Conservation (phyloP, 2,888 invertebrate species). For the Chloromyia formosa region DNA sequence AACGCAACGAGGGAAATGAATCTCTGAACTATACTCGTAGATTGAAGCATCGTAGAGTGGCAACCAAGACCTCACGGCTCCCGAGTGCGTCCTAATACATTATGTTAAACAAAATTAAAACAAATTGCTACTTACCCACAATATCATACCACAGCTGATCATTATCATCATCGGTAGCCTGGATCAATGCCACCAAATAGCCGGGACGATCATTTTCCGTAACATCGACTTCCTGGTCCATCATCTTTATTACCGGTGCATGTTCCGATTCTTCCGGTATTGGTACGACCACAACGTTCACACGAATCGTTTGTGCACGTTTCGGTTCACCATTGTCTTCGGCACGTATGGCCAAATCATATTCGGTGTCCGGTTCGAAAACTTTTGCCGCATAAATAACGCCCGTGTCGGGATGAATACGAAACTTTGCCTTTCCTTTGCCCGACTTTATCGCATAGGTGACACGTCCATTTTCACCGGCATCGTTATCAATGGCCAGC, state of each 20-base stretch:
- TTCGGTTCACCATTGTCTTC: slow-evolving; percentile 81
- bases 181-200: slow-evolving; percentile 84
- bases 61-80: too few relatives aligned
- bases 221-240: slow-evolving; percentile 75
- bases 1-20: too few relatives aligned
- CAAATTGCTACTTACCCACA: slow-evolving; percentile 69
- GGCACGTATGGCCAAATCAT: slow-evolving; percentile 66
- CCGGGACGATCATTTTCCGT: slow-evolving; percentile 90
- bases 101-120: neutral
- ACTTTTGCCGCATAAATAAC: slow-evolving; percentile 80
- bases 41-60: too few relatives aligned
- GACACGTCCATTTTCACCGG: slow-evolving; percentile 82
- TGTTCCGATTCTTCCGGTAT: slow-evolving; percentile 69
- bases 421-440: slow-evolving; percentile 80
- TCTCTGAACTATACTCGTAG: too few relatives aligned
- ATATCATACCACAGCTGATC: slow-evolving; percentile 93
- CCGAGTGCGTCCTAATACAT: too few relatives aligned
- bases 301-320: slow-evolving; percentile 78
- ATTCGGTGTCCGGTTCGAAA: slow-evolving; percentile 70
- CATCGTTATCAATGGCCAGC: slow-evolving; percentile 83
- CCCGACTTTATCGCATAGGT: slow-evolving; percentile 84
- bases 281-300: slow-evolving; percentile 73
- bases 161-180: slow-evolving; percentile 85
- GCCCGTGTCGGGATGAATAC: slow-evolving; percentile 83
- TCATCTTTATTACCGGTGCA: slow-evolving; percentile 71